Percentiles rank a stretch among this genome's conserved stretches.
phyloP scores from a whole-genome alignment of 53 echinoderm and acorn worm species.

The Crossaster papposus region DNA sequence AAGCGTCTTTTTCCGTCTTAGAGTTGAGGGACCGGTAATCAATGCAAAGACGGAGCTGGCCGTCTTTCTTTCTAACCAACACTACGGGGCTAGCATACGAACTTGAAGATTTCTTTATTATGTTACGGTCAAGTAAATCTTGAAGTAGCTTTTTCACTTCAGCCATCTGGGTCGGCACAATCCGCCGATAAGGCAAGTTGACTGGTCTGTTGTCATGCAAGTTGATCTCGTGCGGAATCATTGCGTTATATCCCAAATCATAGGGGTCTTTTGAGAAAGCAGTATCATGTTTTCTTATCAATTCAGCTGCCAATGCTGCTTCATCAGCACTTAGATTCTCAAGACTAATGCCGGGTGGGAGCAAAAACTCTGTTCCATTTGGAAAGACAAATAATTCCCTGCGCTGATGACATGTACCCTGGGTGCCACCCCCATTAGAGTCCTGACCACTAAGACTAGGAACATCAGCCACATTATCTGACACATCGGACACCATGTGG shows the following conservation, averaged over 20 bases:
- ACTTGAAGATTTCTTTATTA: slow-evolving; percentile 59
- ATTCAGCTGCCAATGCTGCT: slow-evolving; percentile 38
- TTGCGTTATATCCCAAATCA: slow-evolving; percentile 51
- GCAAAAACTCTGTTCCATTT: neutral
- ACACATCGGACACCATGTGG: neutral
- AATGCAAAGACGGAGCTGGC: slow-evolving; percentile 62
- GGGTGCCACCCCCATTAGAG: neutral
- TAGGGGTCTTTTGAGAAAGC: slow-evolving; percentile 47
- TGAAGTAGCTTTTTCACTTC: slow-evolving; percentile 67
- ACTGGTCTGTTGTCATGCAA: slow-evolving; percentile 17
- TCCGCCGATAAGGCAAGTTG: slow-evolving; percentile 59
- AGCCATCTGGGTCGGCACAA: slow-evolving; percentile 60
- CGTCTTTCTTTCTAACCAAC: slow-evolving; percentile 59
- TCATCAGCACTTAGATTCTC: neutral
- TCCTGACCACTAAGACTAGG: neutral
- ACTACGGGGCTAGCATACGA: slow-evolving; percentile 74
- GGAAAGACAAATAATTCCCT: slow-evolving; percentile 1
- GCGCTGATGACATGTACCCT: neutral
- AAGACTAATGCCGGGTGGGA: neutral
- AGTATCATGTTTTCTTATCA: slow-evolving; percentile 41
- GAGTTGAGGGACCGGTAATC: slow-evolving; percentile 67
- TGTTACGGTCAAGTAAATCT: slow-evolving; percentile 60
- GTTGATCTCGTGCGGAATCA: slow-evolving; percentile 53
- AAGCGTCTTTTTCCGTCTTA: slow-evolving; percentile 63
- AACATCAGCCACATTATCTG: neutral